phyloP scores from a whole-genome alignment of 2,113 vertebrate species.

The Nothoprocta pentlandii region DNA sequence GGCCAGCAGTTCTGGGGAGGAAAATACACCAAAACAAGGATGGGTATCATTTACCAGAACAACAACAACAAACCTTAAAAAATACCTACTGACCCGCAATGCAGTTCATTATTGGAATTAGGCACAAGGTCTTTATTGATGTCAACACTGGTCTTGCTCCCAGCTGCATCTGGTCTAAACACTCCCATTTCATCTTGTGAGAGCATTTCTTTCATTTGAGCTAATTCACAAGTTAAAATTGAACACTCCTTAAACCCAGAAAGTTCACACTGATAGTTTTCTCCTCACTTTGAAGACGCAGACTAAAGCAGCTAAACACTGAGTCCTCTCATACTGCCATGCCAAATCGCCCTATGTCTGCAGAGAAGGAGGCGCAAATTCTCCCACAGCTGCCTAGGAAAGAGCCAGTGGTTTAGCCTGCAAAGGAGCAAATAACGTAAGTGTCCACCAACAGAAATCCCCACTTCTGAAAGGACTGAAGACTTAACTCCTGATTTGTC shows the following conservation, averaged over 20 bases:
- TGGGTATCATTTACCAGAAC: not conserved
- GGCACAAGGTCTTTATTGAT: not conserved
- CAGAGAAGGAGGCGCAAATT: not conserved
- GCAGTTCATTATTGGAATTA: not conserved
- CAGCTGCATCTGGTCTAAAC: not conserved
- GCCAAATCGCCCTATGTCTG: not conserved
- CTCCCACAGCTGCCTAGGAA: not conserved
- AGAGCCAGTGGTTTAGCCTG: not conserved
- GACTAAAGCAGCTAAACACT: accelerated
- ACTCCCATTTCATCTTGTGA: not conserved
- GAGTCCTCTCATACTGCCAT: not conserved
- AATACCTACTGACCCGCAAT: too few species aligned
- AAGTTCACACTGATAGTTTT: not conserved
- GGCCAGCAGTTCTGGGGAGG: not conserved
- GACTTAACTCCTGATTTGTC: not conserved
- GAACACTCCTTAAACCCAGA: not conserved
- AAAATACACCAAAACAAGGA: not conserved
- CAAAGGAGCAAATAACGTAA: not conserved
- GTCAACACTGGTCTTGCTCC: not conserved
- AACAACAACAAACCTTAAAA: not conserved
- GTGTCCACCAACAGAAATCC: not conserved
- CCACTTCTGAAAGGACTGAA: not conserved
- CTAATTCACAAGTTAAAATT: not conserved
- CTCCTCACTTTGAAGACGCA: not conserved
- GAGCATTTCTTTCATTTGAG: not conserved